These are phyloP conservation scores for Eueremaeus valkanovi DNA, from an alignment of 2,888 invertebrate species.

Conservation along the genomic window DNA sequence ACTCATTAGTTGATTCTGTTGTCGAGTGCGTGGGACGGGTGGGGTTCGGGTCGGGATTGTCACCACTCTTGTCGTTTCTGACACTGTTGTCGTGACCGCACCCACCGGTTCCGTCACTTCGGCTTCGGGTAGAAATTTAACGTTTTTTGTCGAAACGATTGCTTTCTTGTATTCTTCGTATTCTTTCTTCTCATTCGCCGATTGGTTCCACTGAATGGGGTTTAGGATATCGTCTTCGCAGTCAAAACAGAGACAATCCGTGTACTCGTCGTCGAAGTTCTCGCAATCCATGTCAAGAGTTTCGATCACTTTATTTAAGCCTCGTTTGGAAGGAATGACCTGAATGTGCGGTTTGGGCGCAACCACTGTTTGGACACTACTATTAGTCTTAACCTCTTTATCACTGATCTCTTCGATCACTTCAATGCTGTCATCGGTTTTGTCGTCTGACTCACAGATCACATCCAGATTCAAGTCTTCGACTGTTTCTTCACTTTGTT, in stretches of 20 bases:
- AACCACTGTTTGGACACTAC: too few relatives aligned
- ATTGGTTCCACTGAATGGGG: not conserved
- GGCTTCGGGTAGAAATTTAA: not conserved
- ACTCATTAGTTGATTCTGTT: not conserved
- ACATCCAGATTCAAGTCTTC: not conserved
- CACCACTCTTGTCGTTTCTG: not conserved
- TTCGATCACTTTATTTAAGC: not conserved
- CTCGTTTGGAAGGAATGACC: not conserved
- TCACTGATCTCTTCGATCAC: not conserved
- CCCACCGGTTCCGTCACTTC: not conserved
- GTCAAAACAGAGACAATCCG: conserved; percentile 15
- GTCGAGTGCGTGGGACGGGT: not conserved
- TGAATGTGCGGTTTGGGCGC: not conserved
- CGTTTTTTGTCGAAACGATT: not conserved
- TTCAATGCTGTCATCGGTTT: not conserved
- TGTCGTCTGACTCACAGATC: not conserved
- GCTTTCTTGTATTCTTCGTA: not conserved
- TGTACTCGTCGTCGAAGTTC: conserved; percentile 5
- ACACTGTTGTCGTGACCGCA: not conserved
- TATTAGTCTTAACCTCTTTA: not conserved
- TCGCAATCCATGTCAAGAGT: conserved; percentile 19
- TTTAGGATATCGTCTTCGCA: conserved; percentile 24
- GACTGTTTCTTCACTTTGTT: not conserved
- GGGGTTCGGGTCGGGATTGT: not conserved
- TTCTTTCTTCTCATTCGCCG: not conserved